A percentile compares a stretch with the other conserved stretches of the same genome.
phyloP scores from a whole-genome alignment of 2,888 invertebrate genomes.

The Luperina nickerlii region DNA sequence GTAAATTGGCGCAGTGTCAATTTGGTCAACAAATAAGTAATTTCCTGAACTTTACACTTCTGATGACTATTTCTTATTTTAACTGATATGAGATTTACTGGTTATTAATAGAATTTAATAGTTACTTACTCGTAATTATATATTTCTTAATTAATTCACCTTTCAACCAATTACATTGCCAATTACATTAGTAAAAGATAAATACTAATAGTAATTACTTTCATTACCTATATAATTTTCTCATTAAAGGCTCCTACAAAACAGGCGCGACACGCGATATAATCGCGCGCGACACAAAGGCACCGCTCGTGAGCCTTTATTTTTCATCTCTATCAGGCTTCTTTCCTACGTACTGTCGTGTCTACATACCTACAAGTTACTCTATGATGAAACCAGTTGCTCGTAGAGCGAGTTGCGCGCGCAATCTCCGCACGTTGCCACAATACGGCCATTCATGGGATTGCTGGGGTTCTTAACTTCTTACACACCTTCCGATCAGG shows the following conservation, averaged over 20 bases:
- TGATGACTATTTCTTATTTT: neutral
- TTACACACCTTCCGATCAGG: slow-evolving; percentile 31
- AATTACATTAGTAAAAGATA: neutral
- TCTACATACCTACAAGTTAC: slow-evolving; percentile 32
- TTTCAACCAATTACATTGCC: neutral
- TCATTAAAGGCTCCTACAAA: no score
- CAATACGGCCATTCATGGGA: slow-evolving; percentile 62
- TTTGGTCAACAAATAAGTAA: neutral
- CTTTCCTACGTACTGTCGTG: slow-evolving; percentile 32
- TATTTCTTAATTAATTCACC: neutral
- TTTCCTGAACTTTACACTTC: neutral
- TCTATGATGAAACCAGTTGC: slow-evolving; percentile 74
- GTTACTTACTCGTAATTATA: neutral
- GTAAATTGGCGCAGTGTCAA: neutral
- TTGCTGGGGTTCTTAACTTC: no score
- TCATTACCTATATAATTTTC: neutral
- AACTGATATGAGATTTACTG: neutral
- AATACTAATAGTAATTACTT: neutral
- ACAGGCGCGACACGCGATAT: no score
- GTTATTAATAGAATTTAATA: neutral
- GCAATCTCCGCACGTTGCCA: slow-evolving; percentile 62
- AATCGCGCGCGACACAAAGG: no score
- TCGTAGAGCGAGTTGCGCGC: slow-evolving; percentile 68
- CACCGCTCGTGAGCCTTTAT: no score
- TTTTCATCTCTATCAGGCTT: neutral